Evolutionary conservation across 1,140 invertebrate species (phyloP), one percentile per base, ranked within the genome.

Genomic region (Pseudomyrmex dendroicus): DNA sequence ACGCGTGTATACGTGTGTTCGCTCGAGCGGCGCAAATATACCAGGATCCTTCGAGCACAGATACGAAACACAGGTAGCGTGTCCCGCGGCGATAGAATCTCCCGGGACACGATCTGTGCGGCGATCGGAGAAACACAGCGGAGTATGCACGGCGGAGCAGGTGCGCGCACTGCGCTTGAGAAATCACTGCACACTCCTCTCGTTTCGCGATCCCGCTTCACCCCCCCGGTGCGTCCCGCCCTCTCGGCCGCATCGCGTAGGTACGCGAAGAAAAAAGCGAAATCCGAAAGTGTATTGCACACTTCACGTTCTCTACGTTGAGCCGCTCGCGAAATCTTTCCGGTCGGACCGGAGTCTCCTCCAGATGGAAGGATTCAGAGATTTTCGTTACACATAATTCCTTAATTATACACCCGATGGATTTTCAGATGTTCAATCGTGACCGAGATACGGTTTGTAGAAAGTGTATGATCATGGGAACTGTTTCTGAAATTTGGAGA

Each of bases 161-260:
- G 84, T 89, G 89, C 78, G 57, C 62, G 70, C 54, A 17, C 73
- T 67, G 68, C 83, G 83, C 88, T 88, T 89, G 88, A 83, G 88
- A 89, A 90, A 90, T 90, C 89, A 86, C 77, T 76, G 66, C 82
- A 25, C 35, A 35, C 68, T 68, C 35, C 10, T 48, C 50, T 25
- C 62, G 8, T 61, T 50, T 56, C 35, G 35, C 35, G 35, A 35
- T 59, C n/a, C 12, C 13, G 17, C 5, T 35, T 35, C 5, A 35
- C 54, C 25, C 12, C 12, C 64, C 15, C 52, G 12, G 22, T 13
- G 15, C 25, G 46, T 10, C 1, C 20, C 44, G 15, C 50, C 9
- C 52, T 74, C 20, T 61, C 0, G 13, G 17, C 35, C 44, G n/a
- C 20, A 66, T 15, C 50, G 59, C 13, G 35, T 35, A 35, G 5